Evolutionary conservation across 1,140 invertebrate species (phyloP).

Genomic region (Procambarus clarkii): DNA sequence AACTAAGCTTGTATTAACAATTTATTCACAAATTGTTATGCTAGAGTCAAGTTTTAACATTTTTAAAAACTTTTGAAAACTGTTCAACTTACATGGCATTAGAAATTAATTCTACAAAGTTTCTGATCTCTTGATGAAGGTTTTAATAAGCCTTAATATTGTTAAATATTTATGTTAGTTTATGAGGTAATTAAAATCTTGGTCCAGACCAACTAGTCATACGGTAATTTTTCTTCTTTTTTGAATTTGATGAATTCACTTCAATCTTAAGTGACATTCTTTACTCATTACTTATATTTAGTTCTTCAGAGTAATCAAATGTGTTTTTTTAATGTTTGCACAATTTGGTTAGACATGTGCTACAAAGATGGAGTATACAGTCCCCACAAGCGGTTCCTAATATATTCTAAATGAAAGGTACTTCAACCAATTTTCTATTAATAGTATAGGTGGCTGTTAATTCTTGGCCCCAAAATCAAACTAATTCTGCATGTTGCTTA

Average conservation of each 20-base stretch:
- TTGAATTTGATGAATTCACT: constrained; percentile 13
- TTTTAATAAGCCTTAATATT: constrained; percentile 10
- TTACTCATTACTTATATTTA: not conserved
- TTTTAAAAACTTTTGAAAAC: not conserved
- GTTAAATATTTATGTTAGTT: constrained; percentile 29
- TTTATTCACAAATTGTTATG: too few relatives aligned
- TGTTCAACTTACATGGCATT: constrained; percentile 20
- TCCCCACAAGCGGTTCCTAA: not conserved
- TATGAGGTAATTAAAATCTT: constrained; percentile 20
- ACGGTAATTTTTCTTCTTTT: constrained; percentile 8
- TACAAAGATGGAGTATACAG: not conserved
- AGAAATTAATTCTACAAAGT: constrained; percentile 3
- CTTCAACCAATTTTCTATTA: too few relatives aligned
- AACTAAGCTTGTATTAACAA: too few relatives aligned
- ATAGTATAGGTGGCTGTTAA: too few relatives aligned
- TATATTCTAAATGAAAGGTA: not conserved
- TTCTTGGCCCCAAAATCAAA: too few relatives aligned
- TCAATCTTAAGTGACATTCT: constrained; percentile 2
- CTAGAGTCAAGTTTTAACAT: not conserved
- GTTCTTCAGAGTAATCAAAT: not conserved
- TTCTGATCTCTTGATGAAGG: constrained; percentile 36
- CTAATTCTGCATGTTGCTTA: too few relatives aligned
- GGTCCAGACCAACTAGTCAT: constrained; percentile 41
- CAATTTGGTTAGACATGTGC: not conserved
- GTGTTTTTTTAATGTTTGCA: not conserved